Evolutionary conservation across 2,888 invertebrate genomes (phyloP), one percentile per base, ranked within the genome.

Genomic region (Brachypalpus laphriformis): DNA sequence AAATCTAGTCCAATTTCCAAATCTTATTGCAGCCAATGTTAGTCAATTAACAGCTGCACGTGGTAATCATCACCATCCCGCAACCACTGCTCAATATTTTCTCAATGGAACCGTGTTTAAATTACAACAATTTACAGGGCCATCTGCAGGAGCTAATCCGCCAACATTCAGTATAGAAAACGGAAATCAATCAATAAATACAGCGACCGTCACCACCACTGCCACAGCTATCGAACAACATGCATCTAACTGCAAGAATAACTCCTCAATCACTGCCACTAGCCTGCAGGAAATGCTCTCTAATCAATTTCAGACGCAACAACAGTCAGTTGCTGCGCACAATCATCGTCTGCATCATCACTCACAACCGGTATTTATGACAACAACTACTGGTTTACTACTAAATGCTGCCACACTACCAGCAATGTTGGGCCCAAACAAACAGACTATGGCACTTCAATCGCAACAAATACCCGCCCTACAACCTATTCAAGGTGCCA

Each of bases 1-100:
- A 87, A 94, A 94, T 91, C 92, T 94, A 81, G 94, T 94, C 87
- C 94, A 94, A 92, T 93, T 94, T 91, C 94, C 94, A 75, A 94
- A 94, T 89, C 89, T 94, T 75, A 92, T 94, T 91, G 92, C 94
- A 4, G 93, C 94, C 14, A 82, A 85, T 65, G 82, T 83, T 87
- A 63, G 78, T 87, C 63, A 88, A 47, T 88, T 89, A 40, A 87
- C 90, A 18, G 88, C 89, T 0, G 88, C 90, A 11, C 88, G 88
- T 54, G 88, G 49, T 49, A 77, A 56, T 56, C 74, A 25, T 83
- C 82, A 28, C 65, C 72, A 25, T 47, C 66, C 91, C 59, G 89
- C 91, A 4, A 89, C 91, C 3, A 90, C 91, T 4, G 90, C 91
- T 0, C 92, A 92, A 77, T 91, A 91, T 74, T 91, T 91, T 75